Evolutionary conservation across 2,797 vertebrate genomes (phyloP), one percentile per base, ranked within the genome.

Genomic region (Semaprochilodus insignis): DNA sequence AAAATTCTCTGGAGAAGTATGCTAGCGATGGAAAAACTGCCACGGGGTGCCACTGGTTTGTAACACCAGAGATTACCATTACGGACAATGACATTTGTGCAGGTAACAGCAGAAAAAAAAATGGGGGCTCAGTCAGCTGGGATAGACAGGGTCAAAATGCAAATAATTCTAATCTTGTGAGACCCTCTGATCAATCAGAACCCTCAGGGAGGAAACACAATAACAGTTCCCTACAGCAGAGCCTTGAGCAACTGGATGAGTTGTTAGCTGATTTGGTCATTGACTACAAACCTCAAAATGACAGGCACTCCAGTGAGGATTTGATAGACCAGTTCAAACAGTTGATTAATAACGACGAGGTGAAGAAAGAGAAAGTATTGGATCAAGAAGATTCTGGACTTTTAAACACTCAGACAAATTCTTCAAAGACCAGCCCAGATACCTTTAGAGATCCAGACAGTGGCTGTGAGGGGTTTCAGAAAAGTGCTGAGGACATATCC

Each of bases 1-100:
- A 99, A 90, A 98, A 94, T 81, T 98, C 97, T 0, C 92, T 97
- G 0, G 97, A 99, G 84, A 96, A 95, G 78, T 93, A 95, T 23
- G 93, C 96, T 0, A 88, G 84, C 0, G 95, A 95, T 0, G 88
- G 95, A 83, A 94, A 92, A 2, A 95, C 92, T n/a, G 63, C 87
- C 70, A 91, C 90, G 0, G 94, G 95, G 70, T 94, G 95, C 2
- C 94, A 96, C 52, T 99, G 97, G 98, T 99, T 96, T 14, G 96
- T 99, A 72, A 99, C 98, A 0, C 98, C 98, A 0, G 97, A 99
- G 90, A 99, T 99, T 90, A 99, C 98, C 81, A 99, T 99, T 90
- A 99, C 98, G 0, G 98, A 99, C 92, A 99, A 99, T 0, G 98
- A 99, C 86, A 92, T 99, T 86, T 95, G 94, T 2, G 89, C 95